Percentiles rank a stretch among this genome's conserved stretches.
Evolutionary conservation across 1,140 invertebrate species (phyloP).

Genomic region (Drosophila busckii): DNA sequence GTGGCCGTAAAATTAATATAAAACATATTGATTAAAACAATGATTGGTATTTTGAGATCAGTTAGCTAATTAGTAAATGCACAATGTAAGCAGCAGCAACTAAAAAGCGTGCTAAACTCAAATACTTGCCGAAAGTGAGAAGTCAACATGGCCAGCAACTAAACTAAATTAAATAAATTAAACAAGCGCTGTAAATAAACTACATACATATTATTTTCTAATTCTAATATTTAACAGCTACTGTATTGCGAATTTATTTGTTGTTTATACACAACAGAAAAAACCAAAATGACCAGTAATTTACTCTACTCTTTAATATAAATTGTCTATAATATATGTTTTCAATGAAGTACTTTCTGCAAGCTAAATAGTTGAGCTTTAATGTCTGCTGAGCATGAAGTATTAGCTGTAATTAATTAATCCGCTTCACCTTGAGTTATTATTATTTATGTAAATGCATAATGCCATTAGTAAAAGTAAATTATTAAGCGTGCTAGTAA

Average conservation of each 20-base stretch:
- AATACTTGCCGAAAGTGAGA: constrained; percentile 3
- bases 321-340: no score
- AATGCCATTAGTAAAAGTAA: constrained; percentile 24
- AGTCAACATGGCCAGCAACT: not conserved
- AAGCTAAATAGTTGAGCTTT: no score
- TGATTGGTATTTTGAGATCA: constrained; percentile 10
- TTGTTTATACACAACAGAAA: no score
- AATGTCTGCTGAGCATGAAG: no score
- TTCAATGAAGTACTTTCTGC: no score
- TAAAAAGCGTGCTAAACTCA: constrained; percentile 9
- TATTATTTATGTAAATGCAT: constrained; percentile 22
- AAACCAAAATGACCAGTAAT: no score
- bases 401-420: not conserved
- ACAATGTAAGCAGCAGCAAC: constrained; percentile 12
- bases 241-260: no score
- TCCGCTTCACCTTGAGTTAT: constrained; percentile 17
- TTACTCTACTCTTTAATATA: no score
- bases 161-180: not conserved
- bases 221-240: no score
- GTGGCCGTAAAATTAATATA: constrained; percentile 51
- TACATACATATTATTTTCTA: no score
- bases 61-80: no score
- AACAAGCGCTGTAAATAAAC: no score
- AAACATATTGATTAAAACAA: constrained; percentile 52
- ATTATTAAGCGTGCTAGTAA: constrained; percentile 10